Evolutionary conservation across 2,797 vertebrate genomes (phyloP).

Genomic region (Aratinga solstitialis): DNA sequence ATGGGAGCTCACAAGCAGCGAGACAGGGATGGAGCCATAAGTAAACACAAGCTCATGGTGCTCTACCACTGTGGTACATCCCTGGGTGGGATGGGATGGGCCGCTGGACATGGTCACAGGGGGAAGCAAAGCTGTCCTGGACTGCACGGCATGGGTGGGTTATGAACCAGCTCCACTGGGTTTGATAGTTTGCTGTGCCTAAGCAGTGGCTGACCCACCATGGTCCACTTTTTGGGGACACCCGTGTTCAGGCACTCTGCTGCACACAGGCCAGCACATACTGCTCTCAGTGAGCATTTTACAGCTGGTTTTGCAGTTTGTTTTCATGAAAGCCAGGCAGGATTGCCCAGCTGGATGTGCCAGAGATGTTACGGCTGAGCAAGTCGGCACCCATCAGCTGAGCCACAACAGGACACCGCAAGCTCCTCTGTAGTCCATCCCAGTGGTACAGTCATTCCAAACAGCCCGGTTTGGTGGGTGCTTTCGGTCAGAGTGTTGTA

Average conservation of each 20-base stretch:
- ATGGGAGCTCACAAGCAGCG: not conserved
- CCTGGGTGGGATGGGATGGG: accelerated
- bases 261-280: not conserved
- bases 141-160: not conserved
- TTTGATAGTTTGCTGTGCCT: not conserved
- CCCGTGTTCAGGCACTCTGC: accelerated
- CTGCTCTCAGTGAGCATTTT: not conserved
- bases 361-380: not conserved
- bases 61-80: accelerated
- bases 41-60: too few species aligned
- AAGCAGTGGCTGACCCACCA: not conserved
- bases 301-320: not conserved
- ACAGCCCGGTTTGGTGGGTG: conserved; percentile 34
- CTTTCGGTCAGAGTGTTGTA: not conserved
- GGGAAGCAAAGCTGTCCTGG: not conserved
- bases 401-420: not conserved
- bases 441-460: conserved; percentile 14
- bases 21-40: not conserved
- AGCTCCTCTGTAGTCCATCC: conserved; percentile 55
- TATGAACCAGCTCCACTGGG: not conserved
- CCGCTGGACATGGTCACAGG: not conserved
- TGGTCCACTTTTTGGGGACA: not conserved
- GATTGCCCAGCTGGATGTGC: conserved; percentile 1
- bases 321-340: not conserved
- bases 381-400: not conserved